Evolutionary conservation across 2,797 vertebrate species (phyloP), one percentile per base, ranked within the genome.

Genomic region (Aythya fuligula): DNA sequence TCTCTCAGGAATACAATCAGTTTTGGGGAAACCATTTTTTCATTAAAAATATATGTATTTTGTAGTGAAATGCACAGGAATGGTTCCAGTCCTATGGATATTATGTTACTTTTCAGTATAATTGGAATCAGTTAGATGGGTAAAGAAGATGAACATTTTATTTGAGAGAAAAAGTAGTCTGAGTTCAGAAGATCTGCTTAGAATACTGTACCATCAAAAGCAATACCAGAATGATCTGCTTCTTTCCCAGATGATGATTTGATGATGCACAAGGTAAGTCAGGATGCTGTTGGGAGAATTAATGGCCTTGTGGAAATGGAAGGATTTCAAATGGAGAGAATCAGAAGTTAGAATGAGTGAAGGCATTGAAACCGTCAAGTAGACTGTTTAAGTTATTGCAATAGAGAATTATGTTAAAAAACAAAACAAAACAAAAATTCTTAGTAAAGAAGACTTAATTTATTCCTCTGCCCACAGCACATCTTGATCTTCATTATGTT

Each of bases 201-300:
- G 32, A 89, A 78, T 54, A 13, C 8, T 70, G 28, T 34, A 34
- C 45, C 19, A 54, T 36, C 24, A 78, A 57, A 84, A 57, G 7
- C 24, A 74, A 11, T 2, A 72, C 8, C 1, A 27, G 1, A 10
- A 32, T 60, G 5, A 2, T 14, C 25, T 38, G 41, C 11, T 2
- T 69, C 4, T 57, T 81, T 78, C 7, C 12, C 16, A 80, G 39
- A 51, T 17, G 25, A 58, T 14, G 9, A 71, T 54, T 16, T 38
- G 9, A 13, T 36, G 11, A 51, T 60, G 14, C 2, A 56, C 22
- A 75, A 62, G 9, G 4, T 24, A 66, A 38, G 8, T 36, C 18
- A 47, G 27, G 10, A 9, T 73, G 24, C 49, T 64, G 4, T 22
- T 57, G 32, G 62, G 34, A 64, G 13, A 2, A 1, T 60, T 81